Conservation (phyloP, 2,797 vertebrate genomes). For the Artibeus jamaicensis region DNA sequence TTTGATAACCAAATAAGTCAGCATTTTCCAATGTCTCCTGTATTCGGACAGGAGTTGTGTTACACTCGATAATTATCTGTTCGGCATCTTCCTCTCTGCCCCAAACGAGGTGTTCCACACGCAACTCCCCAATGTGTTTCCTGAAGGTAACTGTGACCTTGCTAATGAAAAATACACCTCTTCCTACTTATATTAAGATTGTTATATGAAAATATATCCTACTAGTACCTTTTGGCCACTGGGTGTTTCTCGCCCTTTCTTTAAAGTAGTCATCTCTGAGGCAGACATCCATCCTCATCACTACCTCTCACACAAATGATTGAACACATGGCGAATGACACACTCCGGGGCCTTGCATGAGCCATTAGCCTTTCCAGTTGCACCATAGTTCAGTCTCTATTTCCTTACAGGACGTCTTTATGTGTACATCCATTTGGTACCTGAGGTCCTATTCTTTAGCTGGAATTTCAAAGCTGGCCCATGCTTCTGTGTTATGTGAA, state of each 20-base stretch:
- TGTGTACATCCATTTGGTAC: background rate
- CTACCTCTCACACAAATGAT: background rate
- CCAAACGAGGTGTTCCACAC: background rate
- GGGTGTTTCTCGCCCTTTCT: background rate
- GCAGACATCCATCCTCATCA: background rate
- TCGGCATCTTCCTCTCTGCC: background rate
- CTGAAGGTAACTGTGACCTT: background rate
- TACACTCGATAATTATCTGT: background rate
- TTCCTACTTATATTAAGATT: background rate
- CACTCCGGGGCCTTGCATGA: background rate
- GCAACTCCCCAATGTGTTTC: background rate
- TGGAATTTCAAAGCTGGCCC: slow-evolving; percentile 12
- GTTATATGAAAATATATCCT: background rate
- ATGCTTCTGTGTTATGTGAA: background rate
- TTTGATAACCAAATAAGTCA: background rate
- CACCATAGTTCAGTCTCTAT: background rate
- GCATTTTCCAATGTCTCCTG: background rate
- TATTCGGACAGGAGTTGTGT: background rate
- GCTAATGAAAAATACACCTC: background rate
- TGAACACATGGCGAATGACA: background rate
- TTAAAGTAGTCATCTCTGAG: background rate
- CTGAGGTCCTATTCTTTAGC: background rate
- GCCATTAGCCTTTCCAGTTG: background rate
- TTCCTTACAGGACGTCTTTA: background rate
- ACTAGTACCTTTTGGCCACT: background rate